Percentiles rank a stretch among this genome's conserved stretches.
phyloP scores from a whole-genome alignment of 2,888 invertebrate species.

The Gastracanthus pulcherrimus region DNA sequence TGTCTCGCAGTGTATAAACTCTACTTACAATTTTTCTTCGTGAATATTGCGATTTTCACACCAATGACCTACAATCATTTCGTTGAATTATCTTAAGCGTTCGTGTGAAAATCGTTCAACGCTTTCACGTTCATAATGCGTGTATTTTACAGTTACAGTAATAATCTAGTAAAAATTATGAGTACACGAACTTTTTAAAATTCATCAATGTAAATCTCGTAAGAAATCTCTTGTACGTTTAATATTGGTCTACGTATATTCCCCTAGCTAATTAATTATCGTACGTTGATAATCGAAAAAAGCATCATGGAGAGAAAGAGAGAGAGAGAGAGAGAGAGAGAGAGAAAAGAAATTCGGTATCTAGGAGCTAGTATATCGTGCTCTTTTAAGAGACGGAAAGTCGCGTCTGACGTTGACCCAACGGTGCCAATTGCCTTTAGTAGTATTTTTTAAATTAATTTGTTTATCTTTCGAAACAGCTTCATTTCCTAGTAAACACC shows the following conservation, averaged over 20 bases:
- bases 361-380: conserved; percentile 29
- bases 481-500: too few species aligned
- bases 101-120: conserved; percentile 53
- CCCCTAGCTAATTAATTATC: conserved; percentile 51
- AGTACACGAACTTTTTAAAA: conserved; percentile 49
- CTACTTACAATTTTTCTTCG: conserved; percentile 12
- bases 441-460: conserved; percentile 20
- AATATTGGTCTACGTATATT: conserved; percentile 63
- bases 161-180: conserved; percentile 26
- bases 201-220: conserved; percentile 51
- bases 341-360: conserved; percentile 3
- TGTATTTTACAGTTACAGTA: conserved; percentile 52
- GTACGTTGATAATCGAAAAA: conserved; percentile 27
- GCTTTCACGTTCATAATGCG: conserved; percentile 34
- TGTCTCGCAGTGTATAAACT: conserved; percentile 21
- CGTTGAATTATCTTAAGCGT: neutral
- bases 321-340: neutral
- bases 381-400: conserved; percentile 57
- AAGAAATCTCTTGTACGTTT: conserved; percentile 56
- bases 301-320: neutral
- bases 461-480: too few species aligned
- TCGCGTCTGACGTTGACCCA: conserved; percentile 55
- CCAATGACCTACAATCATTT: conserved; percentile 5
- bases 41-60: conserved; percentile 28
- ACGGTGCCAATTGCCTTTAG: conserved; percentile 62